A percentile compares a stretch with the other conserved stretches of the same genome.
Conservation (phyloP, 2,797 vertebrate genomes). For the Platalea minor region DNA sequence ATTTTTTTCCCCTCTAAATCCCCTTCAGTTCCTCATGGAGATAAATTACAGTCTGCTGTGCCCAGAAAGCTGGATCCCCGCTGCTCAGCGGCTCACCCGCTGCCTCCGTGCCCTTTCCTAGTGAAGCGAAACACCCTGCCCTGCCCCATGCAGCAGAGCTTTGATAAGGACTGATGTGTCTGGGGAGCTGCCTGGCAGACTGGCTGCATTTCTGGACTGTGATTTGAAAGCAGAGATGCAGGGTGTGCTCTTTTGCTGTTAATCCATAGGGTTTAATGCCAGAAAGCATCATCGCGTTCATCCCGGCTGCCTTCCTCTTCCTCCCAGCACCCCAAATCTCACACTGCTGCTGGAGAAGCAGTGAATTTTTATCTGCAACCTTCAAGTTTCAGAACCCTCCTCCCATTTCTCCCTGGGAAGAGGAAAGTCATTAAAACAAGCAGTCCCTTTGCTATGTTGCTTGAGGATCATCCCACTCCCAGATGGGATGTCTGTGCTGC, state of each 20-base stretch:
- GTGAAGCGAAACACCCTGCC: neutral
- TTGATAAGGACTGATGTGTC: neutral
- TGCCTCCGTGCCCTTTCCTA: conserved; percentile 24
- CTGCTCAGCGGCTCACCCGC: conserved; percentile 4
- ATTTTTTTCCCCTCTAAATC: conserved; percentile 32
- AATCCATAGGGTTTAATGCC: neutral
- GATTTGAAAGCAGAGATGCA: neutral
- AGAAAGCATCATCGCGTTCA: neutral
- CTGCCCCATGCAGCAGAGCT: neutral
- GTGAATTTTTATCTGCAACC: neutral
- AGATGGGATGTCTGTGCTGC: conserved; percentile 53
- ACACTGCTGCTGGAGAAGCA: neutral
- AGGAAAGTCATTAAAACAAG: conserved; percentile 45
- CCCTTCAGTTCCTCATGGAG: conserved; percentile 19
- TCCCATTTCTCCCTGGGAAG: neutral
- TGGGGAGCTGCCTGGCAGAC: conserved; percentile 3
- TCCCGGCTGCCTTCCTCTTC: neutral
- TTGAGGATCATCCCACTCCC: conserved; percentile 49
- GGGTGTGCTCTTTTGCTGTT: fast-evolving
- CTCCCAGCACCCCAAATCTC: neutral
- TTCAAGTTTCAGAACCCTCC: neutral
- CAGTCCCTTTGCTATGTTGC: neutral
- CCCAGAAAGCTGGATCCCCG: neutral
- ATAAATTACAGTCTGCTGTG: conserved; percentile 53
- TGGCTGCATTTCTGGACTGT: neutral